These are phyloP conservation scores for Drosophila lutescens DNA, from an alignment of 2,888 invertebrate genomes.

Conservation along the genomic window DNA sequence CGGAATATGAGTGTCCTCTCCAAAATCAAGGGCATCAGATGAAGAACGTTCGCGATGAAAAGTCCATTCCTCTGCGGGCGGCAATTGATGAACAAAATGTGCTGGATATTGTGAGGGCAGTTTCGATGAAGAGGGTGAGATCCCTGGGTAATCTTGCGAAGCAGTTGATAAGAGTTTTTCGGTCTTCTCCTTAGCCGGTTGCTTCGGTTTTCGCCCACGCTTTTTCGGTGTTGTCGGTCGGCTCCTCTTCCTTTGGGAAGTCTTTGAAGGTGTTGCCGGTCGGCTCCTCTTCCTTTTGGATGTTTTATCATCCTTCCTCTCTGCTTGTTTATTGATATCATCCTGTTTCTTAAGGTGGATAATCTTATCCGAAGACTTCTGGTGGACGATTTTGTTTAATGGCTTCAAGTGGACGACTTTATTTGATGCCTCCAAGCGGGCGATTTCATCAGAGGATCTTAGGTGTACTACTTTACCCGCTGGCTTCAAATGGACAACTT, in stretches of 20 bases:
- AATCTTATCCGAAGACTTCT: neutral
- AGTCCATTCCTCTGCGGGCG: constrained; percentile 32
- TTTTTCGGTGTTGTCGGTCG: neutral
- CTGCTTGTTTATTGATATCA: neutral
- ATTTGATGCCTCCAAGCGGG: neutral
- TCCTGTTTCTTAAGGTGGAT: neutral
- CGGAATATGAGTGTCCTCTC: constrained; percentile 1
- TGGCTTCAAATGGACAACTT: neutral
- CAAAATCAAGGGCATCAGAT: constrained; percentile 11
- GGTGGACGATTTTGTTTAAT: neutral
- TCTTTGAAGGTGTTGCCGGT: no score
- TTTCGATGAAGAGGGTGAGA: constrained; percentile 24
- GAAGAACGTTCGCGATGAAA: neutral
- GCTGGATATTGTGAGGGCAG: constrained; percentile 71
- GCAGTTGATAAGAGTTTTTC: neutral
- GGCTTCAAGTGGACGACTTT: neutral
- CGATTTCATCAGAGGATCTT: neutral
- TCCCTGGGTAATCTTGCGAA: neutral
- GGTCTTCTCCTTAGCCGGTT: neutral
- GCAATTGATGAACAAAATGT: constrained; percentile 73
- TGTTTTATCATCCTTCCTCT: neutral
- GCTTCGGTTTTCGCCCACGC: neutral
- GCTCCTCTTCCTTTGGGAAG: neutral
- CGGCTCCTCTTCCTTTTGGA: neutral
- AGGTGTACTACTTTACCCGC: neutral